Conservation (phyloP, 2,888 invertebrate species). For the Eledone cirrhosa region DNA sequence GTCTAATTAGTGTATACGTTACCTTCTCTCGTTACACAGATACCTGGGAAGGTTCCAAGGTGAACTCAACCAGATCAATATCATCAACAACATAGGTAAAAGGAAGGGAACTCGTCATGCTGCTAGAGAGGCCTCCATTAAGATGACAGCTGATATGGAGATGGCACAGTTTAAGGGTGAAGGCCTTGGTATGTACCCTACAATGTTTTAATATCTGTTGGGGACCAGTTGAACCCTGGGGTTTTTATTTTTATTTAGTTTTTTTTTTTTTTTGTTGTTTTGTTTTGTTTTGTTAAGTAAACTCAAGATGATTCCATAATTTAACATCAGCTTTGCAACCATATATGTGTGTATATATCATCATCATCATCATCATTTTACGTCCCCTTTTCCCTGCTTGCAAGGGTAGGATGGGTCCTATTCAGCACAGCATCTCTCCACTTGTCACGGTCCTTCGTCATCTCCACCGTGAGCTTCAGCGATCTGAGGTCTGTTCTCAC, state of each 20-base stretch:
- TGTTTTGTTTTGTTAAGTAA: background rate
- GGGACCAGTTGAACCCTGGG: no score
- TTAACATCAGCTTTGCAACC: no score
- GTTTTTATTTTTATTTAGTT: background rate
- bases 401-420: no score
- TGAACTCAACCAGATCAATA: slow-evolving; percentile 80
- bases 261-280: background rate
- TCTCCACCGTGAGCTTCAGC: no score
- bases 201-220: background rate
- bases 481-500: no score
- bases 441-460: no score
- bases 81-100: slow-evolving; percentile 81
- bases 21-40: slow-evolving; percentile 51
- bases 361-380: no score
- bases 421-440: no score
- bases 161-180: background rate
- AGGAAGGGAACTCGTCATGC: slow-evolving; percentile 82
- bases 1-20: no score
- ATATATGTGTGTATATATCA: no score
- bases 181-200: slow-evolving; percentile 7
- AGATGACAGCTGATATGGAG: slow-evolving; percentile 72
- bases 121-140: slow-evolving; percentile 81
- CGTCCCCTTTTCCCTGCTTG: no score
- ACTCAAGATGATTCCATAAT: background rate
- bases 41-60: slow-evolving; percentile 78